These are phyloP conservation scores for Agrilus biguttatus DNA, from an alignment of 2,888 invertebrate species.

Conservation along the genomic window DNA sequence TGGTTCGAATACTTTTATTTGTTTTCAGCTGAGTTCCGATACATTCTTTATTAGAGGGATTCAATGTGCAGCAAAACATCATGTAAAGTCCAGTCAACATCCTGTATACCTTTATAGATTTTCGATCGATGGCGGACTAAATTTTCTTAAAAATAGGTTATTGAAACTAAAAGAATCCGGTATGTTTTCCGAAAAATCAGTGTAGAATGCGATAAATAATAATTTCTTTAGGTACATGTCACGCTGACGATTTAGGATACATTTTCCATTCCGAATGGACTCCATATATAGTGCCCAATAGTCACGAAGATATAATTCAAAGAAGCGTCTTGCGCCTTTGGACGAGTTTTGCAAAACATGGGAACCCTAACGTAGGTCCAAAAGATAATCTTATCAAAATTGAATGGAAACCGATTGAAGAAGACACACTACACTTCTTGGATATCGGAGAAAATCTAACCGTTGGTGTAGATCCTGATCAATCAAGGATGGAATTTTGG, in stretches of 20 bases:
- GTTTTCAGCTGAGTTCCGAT: constrained; percentile 2
- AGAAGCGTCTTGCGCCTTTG: constrained; percentile 21
- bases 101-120: constrained; percentile 12
- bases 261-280: constrained; percentile 14
- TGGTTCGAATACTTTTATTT: not conserved
- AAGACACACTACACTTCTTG: constrained; percentile 15
- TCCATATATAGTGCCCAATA: constrained; percentile 6
- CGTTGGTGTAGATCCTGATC: constrained; percentile 16
- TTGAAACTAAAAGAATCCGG: not conserved
- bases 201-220: too few species aligned
- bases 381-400: constrained; percentile 14
- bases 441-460: constrained; percentile 18
- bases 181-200: not conserved
- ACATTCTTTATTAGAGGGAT: constrained; percentile 12
- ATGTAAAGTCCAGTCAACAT: not conserved
- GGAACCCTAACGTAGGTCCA: constrained; percentile 18
- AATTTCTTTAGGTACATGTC: constrained; percentile 15
- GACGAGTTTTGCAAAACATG: constrained; percentile 24
- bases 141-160: constrained; percentile 8
- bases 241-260: constrained; percentile 24
- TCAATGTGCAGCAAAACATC: constrained; percentile 10
- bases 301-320: constrained; percentile 17
- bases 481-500: constrained; percentile 19
- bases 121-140: constrained; percentile 9
- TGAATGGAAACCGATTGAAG: constrained; percentile 16